These are phyloP conservation scores for Tachystola acroxantha DNA, from an alignment of 2,888 invertebrate species.

Conservation along the genomic window DNA sequence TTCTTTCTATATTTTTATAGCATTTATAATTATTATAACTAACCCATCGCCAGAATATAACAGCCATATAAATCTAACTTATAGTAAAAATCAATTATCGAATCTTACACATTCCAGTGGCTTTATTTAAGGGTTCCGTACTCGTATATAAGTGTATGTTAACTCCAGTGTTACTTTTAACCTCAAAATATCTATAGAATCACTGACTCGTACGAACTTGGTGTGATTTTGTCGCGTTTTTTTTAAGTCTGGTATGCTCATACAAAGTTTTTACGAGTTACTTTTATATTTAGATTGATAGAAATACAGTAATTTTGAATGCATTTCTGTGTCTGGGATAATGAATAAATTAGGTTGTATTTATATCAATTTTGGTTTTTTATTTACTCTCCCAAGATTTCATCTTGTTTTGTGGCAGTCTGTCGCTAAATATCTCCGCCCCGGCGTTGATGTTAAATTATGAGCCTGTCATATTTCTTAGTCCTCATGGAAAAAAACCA, in stretches of 20 bases:
- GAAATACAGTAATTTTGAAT: constrained; percentile 74
- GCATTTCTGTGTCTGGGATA: constrained; percentile 65
- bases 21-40: too few relatives aligned
- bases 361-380: constrained; percentile 52
- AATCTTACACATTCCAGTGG: constrained; percentile 7
- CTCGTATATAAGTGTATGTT: constrained; percentile 10
- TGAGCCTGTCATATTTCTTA: too few relatives aligned
- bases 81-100: too few relatives aligned
- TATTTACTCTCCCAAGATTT: too few relatives aligned
- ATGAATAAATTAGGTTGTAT: constrained; percentile 71
- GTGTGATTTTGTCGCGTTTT: constrained; percentile 5
- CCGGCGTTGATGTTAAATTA: too few relatives aligned
- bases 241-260: neutral
- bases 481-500: too few relatives aligned
- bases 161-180: constrained; percentile 3
- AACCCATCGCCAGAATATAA: too few relatives aligned
- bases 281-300: constrained; percentile 42
- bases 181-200: constrained; percentile 12
- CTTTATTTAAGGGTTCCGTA: neutral
- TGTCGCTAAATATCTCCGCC: too few relatives aligned
- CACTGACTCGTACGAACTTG: constrained; percentile 16
- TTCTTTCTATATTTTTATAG: too few relatives aligned
- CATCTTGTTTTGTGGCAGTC: too few relatives aligned
- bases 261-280: constrained; percentile 21
- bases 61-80: too few relatives aligned